These are phyloP conservation scores for Eristalis arbustorum DNA, from an alignment of 2,888 invertebrate genomes.

Conservation along the genomic window DNA sequence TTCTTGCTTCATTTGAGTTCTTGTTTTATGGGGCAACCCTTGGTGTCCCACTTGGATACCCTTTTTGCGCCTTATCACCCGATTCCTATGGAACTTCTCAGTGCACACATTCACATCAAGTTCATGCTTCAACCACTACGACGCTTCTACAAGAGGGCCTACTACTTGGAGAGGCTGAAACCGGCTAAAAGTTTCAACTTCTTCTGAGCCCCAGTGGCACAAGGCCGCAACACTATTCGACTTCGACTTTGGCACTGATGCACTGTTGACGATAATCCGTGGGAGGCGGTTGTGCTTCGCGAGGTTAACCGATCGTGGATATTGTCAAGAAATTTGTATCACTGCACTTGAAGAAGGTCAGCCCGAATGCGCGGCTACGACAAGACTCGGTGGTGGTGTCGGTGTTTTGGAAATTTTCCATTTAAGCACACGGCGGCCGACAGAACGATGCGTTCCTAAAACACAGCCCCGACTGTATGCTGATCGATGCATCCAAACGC, in stretches of 20 bases:
- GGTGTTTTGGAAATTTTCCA: slow-evolving; percentile 35
- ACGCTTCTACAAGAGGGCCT: no score
- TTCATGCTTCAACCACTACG: no score
- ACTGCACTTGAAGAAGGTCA: slow-evolving; percentile 15
- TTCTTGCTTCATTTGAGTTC: no score
- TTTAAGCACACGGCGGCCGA: slow-evolving; percentile 28
- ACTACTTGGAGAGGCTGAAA: no score
- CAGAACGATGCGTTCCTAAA: slow-evolving; percentile 1
- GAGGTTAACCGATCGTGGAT: slow-evolving; percentile 12
- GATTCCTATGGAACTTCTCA: no score
- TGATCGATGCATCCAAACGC: background rate
- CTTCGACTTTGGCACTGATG: slow-evolving; percentile 51
- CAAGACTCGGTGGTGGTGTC: slow-evolving; percentile 4
- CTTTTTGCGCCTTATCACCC: no score
- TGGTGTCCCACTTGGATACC: no score
- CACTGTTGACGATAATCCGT: slow-evolving; percentile 2
- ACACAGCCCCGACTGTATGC: background rate
- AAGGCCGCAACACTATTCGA: slow-evolving; percentile 35
- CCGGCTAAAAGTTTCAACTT: no score
- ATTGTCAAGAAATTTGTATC: slow-evolving; percentile 11
- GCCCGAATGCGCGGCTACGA: background rate
- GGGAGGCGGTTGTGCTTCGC: background rate
- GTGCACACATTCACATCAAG: no score
- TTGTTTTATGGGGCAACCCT: no score
- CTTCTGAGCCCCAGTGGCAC: no score